These are phyloP conservation scores for Rhagonycha lutea DNA, from an alignment of 2,888 invertebrate genomes.

Conservation along the genomic window DNA sequence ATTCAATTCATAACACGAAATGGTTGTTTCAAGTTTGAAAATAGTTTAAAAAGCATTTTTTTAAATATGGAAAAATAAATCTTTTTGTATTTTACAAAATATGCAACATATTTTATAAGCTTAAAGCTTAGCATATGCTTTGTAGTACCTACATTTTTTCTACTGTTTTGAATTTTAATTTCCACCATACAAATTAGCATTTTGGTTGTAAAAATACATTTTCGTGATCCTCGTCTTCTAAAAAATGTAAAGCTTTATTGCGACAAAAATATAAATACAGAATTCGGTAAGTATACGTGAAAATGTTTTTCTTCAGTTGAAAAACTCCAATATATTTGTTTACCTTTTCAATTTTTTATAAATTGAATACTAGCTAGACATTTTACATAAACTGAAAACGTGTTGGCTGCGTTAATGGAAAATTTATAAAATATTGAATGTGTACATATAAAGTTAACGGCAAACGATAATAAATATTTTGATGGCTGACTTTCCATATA, in stretches of 20 bases:
- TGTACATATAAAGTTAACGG: not conserved
- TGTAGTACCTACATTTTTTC: not conserved
- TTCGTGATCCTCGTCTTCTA: not conserved
- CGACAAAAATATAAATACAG: not conserved
- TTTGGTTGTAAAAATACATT: not conserved
- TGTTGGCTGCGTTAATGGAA: not conserved
- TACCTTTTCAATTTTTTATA: not conserved
- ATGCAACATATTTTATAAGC: not conserved
- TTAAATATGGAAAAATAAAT: not conserved
- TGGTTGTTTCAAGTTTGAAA: not conserved
- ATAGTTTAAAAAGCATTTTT: not conserved
- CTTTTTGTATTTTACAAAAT: not conserved
- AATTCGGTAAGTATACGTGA: not conserved
- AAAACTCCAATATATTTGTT: not conserved
- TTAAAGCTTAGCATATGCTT: not conserved
- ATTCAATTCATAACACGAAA: not conserved
- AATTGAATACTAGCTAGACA: not conserved
- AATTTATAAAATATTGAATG: not conserved
- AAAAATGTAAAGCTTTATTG: not conserved
- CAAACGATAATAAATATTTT: not conserved
- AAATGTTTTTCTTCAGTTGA: not conserved
- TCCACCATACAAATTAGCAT: not conserved
- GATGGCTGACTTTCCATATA: not conserved
- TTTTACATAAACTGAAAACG: not conserved
- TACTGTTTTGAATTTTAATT: not conserved